Base-by-base conservation (phyloP, 2,797 vertebrate species). In the Trematomus bernacchii region DNA sequence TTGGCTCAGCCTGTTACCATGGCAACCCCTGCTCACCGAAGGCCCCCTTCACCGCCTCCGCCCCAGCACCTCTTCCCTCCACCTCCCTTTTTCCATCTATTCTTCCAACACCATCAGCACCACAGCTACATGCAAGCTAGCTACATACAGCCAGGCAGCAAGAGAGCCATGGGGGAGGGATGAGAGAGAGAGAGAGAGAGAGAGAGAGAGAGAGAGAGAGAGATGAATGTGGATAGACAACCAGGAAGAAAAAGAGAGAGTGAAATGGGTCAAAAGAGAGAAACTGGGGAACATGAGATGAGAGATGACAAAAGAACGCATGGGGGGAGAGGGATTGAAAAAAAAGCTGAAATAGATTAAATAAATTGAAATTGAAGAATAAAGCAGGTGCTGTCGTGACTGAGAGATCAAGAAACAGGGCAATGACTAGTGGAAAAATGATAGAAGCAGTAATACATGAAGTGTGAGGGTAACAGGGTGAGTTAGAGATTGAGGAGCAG, bases 1-100 rank as follows among this genome's bases (percentile, higher is more conserved):
- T 90, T 91, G 89, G 92, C 75, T 93, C 87, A 23, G 75, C 76
- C 73, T 85, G 93, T 95, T 92, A 85, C 92, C 85, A 90, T 91
- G 92, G 84, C 79, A 92, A 94, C 90, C 85, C 15, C 70, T 79
- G 78, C 86, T 91, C 86, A 88, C 83, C 50, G 66, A 83, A 86
- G 79, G 69, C 84, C 53, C 51, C 76, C 79, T 51, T 73, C 77
- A 12, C 66, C 54, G 58, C 78, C 79, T 73, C 84, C 61, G 10
- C 74, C 84, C 66, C 67, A 33, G 63, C 23, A 33, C 59, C 76
- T 71, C 58, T 54, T 85, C 53, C 59, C 66, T 85, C 77, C 77
- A 54, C 80, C 82, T 77, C 84, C 75, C 58, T 82, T 37, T 37
- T 65, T 75, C 70, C 79, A 84, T 63, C 79, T 77, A 85, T 91